Percentiles rank a stretch among this genome's conserved stretches.
phyloP scores from a whole-genome alignment of 1,140 invertebrate genomes.

The Drosophila sp. region DNA sequence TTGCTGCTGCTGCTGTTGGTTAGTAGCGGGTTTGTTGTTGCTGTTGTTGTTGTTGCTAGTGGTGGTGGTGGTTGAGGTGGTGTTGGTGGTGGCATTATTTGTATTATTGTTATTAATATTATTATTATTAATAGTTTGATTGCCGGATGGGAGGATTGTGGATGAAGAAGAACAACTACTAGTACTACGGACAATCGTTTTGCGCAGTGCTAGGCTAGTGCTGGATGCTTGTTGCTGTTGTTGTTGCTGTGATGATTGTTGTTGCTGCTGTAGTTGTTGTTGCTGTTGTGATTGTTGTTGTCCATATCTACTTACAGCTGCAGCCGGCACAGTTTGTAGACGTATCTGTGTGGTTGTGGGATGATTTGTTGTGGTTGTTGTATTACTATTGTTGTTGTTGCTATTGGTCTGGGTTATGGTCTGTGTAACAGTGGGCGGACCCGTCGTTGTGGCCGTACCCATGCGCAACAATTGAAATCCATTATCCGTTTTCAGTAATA shows the following conservation, averaged over 20 bases:
- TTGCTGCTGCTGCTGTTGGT: conserved; percentile 59
- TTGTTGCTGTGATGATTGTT: conserved; percentile 57
- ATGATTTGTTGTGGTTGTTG: conserved; percentile 76
- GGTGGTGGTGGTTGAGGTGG: conserved; percentile 64
- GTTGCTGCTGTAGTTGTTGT: conserved; percentile 45
- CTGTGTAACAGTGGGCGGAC: conserved; percentile 84
- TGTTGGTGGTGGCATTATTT: conserved; percentile 53
- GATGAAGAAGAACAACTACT: conserved; percentile 52
- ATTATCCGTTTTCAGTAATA: conserved; percentile 97
- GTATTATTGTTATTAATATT: conserved; percentile 55
- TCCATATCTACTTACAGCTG: conserved; percentile 85
- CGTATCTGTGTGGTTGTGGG: conserved; percentile 84
- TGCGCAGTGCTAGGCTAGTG: conserved; percentile 85
- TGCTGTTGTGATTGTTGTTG: conserved; percentile 77
- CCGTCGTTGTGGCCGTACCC: conserved; percentile 87
- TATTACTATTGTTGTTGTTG: conserved; percentile 56
- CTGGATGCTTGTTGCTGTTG: conserved; percentile 65
- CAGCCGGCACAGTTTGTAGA: conserved; percentile 85
- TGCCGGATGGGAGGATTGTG: conserved; percentile 79
- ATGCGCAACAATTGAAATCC: conserved; percentile 95
- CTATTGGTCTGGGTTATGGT: conserved; percentile 72
- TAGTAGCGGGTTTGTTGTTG: conserved; percentile 77
- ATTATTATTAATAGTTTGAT: conserved; percentile 59
- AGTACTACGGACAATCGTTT: conserved; percentile 83
- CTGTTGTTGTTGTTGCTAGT: conserved; percentile 67